Evolutionary conservation across 2,113 vertebrate species (phyloP).

Genomic region (Sinocyclocheilus anshuiensis): DNA sequence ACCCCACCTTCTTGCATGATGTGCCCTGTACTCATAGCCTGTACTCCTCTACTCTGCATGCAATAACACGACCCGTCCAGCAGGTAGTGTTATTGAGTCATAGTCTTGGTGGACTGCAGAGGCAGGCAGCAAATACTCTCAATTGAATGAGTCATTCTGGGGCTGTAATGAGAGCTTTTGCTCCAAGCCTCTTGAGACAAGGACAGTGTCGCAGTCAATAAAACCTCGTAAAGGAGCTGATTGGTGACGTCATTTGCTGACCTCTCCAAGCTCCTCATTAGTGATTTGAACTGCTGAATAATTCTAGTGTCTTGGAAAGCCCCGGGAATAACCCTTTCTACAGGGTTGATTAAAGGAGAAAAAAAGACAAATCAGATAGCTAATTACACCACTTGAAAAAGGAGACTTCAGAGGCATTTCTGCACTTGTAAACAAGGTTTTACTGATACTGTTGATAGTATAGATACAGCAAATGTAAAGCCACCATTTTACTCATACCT

Average conservation of each 20-base stretch:
- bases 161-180: constrained; percentile 50
- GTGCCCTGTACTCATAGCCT: background rate
- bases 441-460: constrained; percentile 96
- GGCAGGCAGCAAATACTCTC: background rate
- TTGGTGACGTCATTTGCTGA: constrained; percentile 5
- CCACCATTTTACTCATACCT: constrained; percentile 92
- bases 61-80: constrained; percentile 52
- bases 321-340: constrained; percentile 40
- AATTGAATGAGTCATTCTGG: constrained; percentile 65
- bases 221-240: constrained; percentile 18
- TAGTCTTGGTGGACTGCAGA: constrained; percentile 6
- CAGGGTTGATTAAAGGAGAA: constrained; percentile 15
- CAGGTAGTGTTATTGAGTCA: constrained; percentile 63
- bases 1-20: constrained; percentile 48
- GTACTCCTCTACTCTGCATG: constrained; percentile 6
- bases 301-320: constrained; percentile 26
- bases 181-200: constrained; percentile 49
- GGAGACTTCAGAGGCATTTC: constrained; percentile 51
- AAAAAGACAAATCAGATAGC: background rate
- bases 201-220: constrained; percentile 25
- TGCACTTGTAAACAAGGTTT: constrained; percentile 93
- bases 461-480: constrained; percentile 92
- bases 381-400: constrained; percentile 17
- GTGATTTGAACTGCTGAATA: constrained; percentile 30
- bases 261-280: constrained; percentile 29